phyloP scores from a whole-genome alignment of 2,113 vertebrate genomes.

The Diadophis punctatus region DNA sequence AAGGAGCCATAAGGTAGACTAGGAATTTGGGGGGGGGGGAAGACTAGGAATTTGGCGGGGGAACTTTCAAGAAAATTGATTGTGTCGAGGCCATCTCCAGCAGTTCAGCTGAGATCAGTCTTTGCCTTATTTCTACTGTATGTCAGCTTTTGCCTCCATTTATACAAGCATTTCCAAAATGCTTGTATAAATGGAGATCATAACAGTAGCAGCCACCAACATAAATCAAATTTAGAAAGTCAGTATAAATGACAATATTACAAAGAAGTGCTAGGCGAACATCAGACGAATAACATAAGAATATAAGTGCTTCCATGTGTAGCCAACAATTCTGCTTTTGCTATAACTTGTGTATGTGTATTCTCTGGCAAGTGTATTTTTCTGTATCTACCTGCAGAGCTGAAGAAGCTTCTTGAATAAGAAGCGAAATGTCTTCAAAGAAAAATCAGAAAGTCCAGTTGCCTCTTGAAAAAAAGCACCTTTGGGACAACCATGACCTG shows the following conservation, averaged over 20 bases:
- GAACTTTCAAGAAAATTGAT: neutral
- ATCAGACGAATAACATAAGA: neutral
- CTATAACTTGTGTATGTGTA: neutral
- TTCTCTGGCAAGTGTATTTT: neutral
- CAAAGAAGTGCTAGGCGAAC: neutral
- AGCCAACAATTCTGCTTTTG: neutral
- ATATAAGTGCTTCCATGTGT: neutral
- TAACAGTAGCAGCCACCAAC: neutral
- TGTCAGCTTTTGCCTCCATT: neutral
- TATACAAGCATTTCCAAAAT: neutral
- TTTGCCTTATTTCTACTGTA: too few relatives aligned
- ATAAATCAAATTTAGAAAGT: neutral
- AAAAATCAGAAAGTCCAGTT: too few relatives aligned
- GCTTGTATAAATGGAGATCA: too few relatives aligned
- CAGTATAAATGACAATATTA: neutral
- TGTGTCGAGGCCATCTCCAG: neutral
- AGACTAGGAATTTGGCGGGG: neutral
- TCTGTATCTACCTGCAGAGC: neutral
- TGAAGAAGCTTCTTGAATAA: too few relatives aligned
- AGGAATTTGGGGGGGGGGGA: neutral
- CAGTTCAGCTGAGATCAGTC: too few relatives aligned
- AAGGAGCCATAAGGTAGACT: neutral
- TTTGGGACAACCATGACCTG: too few relatives aligned
- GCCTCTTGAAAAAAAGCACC: too few relatives aligned
- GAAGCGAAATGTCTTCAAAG: too few relatives aligned